Conservation (phyloP, 2,113 vertebrate genomes). For the Bostrychus sinensis region DNA sequence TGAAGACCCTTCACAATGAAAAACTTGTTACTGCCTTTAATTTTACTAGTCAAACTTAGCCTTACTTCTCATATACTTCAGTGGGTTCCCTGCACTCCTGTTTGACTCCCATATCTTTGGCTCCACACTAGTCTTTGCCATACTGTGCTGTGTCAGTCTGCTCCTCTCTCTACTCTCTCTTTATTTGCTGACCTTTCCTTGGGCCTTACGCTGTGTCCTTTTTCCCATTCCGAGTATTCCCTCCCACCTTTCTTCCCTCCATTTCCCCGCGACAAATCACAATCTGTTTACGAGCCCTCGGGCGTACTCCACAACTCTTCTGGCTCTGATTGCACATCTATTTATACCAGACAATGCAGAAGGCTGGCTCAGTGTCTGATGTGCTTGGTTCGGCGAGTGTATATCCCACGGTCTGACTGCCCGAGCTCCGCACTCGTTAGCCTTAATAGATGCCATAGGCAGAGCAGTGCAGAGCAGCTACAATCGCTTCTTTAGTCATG, state of each 20-base stretch:
- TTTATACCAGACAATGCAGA: conserved; percentile 71
- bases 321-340: conserved; percentile 68
- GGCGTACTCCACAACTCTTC: conserved; percentile 65
- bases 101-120: neutral
- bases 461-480: conserved; percentile 18
- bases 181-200: conserved; percentile 12
- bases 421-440: conserved; percentile 53
- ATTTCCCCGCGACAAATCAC: conserved; percentile 66
- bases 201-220: conserved; percentile 15
- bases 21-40: no score
- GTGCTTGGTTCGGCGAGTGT: conserved; percentile 33
- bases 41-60: no score
- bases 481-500: conserved; percentile 16
- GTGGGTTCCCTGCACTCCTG: no score
- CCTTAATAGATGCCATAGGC: conserved; percentile 55
- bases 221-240: conserved; percentile 14
- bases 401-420: conserved; percentile 51
- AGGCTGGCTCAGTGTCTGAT: conserved; percentile 52
- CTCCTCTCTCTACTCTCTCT: neutral
- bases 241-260: conserved; percentile 43
- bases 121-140: neutral
- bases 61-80: no score
- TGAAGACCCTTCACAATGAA: no score
- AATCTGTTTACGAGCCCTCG: conserved; percentile 70
- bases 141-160: conserved; percentile 10